Evolutionary conservation across 2,888 invertebrate species (phyloP).

Genomic region (Epirrhoe alternata): DNA sequence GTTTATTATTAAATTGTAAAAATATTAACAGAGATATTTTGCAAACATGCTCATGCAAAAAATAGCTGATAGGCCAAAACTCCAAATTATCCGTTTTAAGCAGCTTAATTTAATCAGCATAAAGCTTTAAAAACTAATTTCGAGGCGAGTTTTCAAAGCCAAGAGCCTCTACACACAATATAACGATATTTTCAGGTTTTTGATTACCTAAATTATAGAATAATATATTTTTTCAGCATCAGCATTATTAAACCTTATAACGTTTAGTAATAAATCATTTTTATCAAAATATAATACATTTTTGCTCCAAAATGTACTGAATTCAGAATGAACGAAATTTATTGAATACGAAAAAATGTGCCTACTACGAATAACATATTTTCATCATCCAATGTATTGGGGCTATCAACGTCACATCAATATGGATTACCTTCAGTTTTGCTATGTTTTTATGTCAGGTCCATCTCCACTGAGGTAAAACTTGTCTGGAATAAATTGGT

Average conservation of each 20-base stretch:
- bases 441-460: not conserved
- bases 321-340: too few relatives aligned
- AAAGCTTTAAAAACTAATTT: conserved; percentile 3
- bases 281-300: too few relatives aligned
- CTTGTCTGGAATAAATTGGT: not conserved
- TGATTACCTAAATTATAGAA: not conserved
- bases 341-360: not conserved
- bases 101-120: not conserved
- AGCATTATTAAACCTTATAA: not conserved
- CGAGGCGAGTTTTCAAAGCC: not conserved
- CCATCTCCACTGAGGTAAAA: not conserved
- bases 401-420: not conserved
- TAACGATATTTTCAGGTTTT: not conserved
- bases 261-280: too few relatives aligned
- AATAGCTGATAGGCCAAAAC: not conserved
- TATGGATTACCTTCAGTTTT: not conserved
- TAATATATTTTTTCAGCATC: not conserved
- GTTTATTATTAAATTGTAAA: too few relatives aligned
- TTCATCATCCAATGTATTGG: not conserved
- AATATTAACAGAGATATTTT: not conserved
- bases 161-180: not conserved
- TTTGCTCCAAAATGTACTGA: too few relatives aligned
- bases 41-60: not conserved
- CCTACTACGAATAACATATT: not conserved
- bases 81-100: not conserved